These are phyloP conservation scores for Thaleichthys pacificus DNA, from an alignment of 2,797 vertebrate species.

Conservation along the genomic window DNA sequence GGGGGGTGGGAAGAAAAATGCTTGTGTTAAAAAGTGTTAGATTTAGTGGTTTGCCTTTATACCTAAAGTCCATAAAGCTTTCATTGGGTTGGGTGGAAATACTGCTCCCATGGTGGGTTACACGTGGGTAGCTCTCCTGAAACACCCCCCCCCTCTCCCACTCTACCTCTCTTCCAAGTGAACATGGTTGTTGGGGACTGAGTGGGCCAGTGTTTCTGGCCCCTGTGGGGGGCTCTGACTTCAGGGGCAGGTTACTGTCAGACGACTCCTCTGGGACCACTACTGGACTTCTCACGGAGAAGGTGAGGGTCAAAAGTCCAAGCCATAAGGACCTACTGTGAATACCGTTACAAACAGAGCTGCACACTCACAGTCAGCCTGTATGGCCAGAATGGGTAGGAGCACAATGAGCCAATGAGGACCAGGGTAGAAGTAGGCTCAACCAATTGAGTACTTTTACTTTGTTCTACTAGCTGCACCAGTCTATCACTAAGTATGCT, in stretches of 20 bases:
- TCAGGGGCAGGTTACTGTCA: constrained; percentile 49
- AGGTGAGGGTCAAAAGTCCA: constrained; percentile 61
- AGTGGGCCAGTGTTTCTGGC: constrained; percentile 68
- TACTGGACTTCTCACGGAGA: constrained; percentile 64
- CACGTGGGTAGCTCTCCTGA: constrained; percentile 74
- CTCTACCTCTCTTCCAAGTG: constrained; percentile 61
- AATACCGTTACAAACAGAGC: constrained; percentile 61
- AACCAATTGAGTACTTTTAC: background rate
- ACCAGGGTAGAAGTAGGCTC: constrained; percentile 21
- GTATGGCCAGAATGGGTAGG: constrained; percentile 43
- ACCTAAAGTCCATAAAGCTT: constrained; percentile 94
- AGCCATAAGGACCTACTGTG: constrained; percentile 72
- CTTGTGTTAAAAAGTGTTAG: constrained; percentile 87
- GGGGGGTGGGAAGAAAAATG: constrained; percentile 25
- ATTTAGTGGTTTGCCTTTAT: constrained; percentile 96
- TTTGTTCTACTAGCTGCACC: too few species aligned
- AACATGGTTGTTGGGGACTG: constrained; percentile 43
- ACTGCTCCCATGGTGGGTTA: constrained; percentile 85
- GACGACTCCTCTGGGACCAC: constrained; percentile 63
- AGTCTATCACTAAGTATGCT: too few species aligned
- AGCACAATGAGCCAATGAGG: constrained; percentile 9
- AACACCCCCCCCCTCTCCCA: constrained; percentile 61
- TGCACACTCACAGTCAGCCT: constrained; percentile 45
- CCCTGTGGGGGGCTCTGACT: constrained; percentile 71
- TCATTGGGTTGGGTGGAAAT: constrained; percentile 92